phyloP scores from a whole-genome alignment of 1,140 invertebrate species.

The Megathymus violae region DNA sequence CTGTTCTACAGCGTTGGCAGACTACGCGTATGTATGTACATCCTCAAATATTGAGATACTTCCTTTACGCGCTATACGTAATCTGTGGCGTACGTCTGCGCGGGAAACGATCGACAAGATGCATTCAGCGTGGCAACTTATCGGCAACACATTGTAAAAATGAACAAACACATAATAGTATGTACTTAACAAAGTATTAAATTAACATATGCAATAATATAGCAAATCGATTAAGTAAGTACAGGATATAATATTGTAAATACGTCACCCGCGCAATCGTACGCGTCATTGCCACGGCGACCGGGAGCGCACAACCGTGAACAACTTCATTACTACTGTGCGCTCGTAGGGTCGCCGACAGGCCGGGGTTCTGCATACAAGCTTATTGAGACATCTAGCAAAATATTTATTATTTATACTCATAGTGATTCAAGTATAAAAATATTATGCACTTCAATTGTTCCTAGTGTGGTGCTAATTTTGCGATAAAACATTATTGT shows the following conservation, averaged over 20 bases:
- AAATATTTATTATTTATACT: too few relatives aligned
- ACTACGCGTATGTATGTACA: conserved; percentile 38
- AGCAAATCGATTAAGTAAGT: background rate
- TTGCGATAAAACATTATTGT: too few relatives aligned
- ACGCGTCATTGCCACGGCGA: conserved; percentile 2
- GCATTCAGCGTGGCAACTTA: background rate
- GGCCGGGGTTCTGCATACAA: conserved; percentile 1
- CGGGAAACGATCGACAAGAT: conserved; percentile 14
- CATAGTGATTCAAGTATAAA: background rate
- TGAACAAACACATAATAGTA: background rate
- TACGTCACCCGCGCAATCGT: conserved; percentile 11
- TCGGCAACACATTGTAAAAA: background rate
- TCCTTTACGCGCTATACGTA: conserved; percentile 31
- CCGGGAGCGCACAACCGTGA: conserved; percentile 3
- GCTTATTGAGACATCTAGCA: too few relatives aligned
- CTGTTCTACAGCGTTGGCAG: conserved; percentile 21
- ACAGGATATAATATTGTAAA: background rate
- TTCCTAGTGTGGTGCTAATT: background rate
- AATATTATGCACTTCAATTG: background rate
- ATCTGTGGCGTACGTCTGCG: conserved; percentile 38
- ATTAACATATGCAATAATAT: too few relatives aligned
- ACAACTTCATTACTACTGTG: background rate
- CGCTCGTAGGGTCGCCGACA: background rate
- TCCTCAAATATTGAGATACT: conserved; percentile 64
- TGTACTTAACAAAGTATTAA: too few relatives aligned